Percentiles rank a stretch among this genome's conserved stretches.
phyloP scores from a whole-genome alignment of 1,140 invertebrate genomes.

The Thrips palmi region DNA sequence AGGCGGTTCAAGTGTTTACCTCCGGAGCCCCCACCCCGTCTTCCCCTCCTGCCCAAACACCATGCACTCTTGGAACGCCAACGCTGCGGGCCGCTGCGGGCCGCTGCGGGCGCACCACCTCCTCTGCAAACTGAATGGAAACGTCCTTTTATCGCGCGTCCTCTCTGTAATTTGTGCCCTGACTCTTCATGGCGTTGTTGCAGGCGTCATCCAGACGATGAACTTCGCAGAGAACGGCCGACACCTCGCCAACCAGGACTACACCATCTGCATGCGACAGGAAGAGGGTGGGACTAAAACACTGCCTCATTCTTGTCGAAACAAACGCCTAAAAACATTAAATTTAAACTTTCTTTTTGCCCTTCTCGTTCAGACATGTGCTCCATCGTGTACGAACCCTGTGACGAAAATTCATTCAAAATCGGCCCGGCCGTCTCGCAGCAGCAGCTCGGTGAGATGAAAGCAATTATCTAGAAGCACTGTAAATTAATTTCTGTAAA shows the following conservation, averaged over 20 bases:
- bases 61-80: no score
- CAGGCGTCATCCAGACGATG: conserved; percentile 46
- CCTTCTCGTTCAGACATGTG: conserved; percentile 31
- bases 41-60: no score
- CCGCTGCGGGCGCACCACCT: no score
- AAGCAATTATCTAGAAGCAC: no score
- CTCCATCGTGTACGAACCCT: conserved; percentile 55
- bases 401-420: conserved; percentile 51
- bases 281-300: conserved; percentile 27
- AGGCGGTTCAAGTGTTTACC: no score
- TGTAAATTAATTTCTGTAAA: no score
- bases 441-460: conserved; percentile 3
- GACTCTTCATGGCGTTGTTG: conserved; percentile 11
- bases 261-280: conserved; percentile 53
- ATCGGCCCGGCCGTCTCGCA: conserved; percentile 35
- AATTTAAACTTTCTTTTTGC: background rate
- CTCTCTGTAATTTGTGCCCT: background rate
- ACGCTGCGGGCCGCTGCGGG: no score
- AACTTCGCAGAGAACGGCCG: conserved; percentile 64
- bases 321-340: background rate
- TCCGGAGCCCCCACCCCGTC: no score
- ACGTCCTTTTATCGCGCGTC: conserved; percentile 10
- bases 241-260: conserved; percentile 57
- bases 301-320: background rate
- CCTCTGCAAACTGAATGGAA: no score